Conservation (phyloP, 2,113 vertebrate species). For the Nipponia nippon region DNA sequence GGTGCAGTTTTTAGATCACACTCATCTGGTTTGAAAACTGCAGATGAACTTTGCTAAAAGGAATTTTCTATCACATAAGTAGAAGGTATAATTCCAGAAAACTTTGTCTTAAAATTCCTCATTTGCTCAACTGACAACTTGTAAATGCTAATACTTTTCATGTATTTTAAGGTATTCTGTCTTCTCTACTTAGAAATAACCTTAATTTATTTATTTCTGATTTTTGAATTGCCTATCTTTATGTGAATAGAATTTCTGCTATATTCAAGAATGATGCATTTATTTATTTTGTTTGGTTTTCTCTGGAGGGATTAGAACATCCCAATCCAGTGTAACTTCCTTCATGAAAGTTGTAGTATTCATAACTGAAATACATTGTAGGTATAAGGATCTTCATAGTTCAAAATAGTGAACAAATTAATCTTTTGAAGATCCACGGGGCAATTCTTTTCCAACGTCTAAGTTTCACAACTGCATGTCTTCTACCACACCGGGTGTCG, state of each 20-base stretch:
- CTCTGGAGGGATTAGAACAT: not conserved
- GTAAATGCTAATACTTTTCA: not conserved
- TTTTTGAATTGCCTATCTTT: not conserved
- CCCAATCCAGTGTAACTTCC: not conserved
- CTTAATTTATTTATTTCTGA: not conserved
- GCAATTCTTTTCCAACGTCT: not conserved
- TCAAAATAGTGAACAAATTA: not conserved
- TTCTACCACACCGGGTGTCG: not conserved
- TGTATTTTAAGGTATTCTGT: not conserved
- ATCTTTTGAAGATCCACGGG: not conserved
- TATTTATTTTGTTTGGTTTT: not conserved
- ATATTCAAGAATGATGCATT: not conserved
- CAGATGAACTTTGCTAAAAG: not conserved
- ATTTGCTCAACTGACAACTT: not conserved
- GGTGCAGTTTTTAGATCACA: not conserved
- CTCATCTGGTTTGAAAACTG: not conserved
- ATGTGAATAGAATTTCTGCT: not conserved
- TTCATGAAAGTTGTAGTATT: not conserved
- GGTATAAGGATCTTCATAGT: not conserved
- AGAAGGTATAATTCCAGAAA: not conserved
- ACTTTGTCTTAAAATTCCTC: not conserved
- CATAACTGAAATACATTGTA: not conserved
- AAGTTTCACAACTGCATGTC: not conserved
- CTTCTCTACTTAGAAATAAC: not conserved
- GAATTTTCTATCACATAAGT: not conserved